Evolutionary conservation across 1,140 invertebrate species (phyloP), one percentile per base, ranked within the genome.

Genomic region (Meloidogyne floridensis): DNA sequence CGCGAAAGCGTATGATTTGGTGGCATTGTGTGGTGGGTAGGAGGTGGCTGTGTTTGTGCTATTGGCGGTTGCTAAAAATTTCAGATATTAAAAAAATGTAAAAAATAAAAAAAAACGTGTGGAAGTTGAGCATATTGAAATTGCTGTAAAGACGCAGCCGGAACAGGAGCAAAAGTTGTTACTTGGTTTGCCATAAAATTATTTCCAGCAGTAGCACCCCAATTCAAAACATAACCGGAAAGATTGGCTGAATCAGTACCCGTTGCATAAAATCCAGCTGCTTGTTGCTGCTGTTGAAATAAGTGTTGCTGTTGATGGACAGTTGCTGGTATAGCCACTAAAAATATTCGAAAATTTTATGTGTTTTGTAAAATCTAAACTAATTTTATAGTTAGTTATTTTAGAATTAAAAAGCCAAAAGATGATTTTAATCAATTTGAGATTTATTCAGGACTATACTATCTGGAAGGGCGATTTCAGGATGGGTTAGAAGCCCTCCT

Each of bases 241-340:
- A 59, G 56, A 59, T 59, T 59, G 13, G 56, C 5, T 15, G 11
- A 11, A 15, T 59, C 56, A 59, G 11, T 15, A 13, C 56, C 56
- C 11, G 56, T 15, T 59, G 56, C 76, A 77, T 32, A 69, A 9
- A 77, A 18, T 11, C 76, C 15, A 15, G 51, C 70, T 11, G 32
- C 8, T 18, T 77, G 70, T 59, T 59, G 56, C 54, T 69, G 59
- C 15, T 77, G 47, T 20, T 65, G 76, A 43, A 56, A 59, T 47
- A 47, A 0, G 47, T 13, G 56, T 15, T 59, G 32, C 32, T 32
- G 56, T 5, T 59, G 56, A 78, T 72, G 56, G 5, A 32, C 13
- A 15, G 77, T 47, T 51, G 53, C 56, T 71, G 69, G 6, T 10
- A 65, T 13, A n/a, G 3, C 11, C 15, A 54, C 69, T 78, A 43